Conservation (phyloP, 1,140 invertebrate species). For the Lasioglossum baleicum region DNA sequence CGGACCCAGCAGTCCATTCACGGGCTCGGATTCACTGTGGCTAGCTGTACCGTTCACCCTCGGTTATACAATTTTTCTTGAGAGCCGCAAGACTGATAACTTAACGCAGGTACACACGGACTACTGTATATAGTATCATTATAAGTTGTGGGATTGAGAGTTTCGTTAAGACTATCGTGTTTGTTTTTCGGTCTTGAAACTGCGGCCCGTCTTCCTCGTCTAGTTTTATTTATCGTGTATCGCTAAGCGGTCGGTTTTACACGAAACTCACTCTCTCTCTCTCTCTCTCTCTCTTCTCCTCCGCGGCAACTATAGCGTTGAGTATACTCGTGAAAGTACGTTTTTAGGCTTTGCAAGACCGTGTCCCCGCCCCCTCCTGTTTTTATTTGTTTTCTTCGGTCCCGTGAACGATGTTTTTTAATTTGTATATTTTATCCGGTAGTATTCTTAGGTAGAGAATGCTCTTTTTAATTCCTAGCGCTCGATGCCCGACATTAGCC, state of each 20-base stretch:
- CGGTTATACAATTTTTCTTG: slow-evolving; percentile 46
- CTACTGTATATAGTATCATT: slow-evolving; percentile 48
- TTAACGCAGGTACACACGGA: slow-evolving; percentile 39
- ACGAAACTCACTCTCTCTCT: neutral
- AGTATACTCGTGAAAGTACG: slow-evolving; percentile 7
- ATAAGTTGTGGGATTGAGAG: slow-evolving; percentile 22
- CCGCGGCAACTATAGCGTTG: neutral
- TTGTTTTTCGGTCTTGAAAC: neutral
- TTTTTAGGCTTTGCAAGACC: slow-evolving; percentile 13
- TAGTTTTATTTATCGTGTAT: neutral
- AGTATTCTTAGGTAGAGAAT: slow-evolving; percentile 5
- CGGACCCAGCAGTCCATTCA: too few species aligned
- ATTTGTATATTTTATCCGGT: neutral
- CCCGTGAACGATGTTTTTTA: neutral
- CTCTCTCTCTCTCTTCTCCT: neutral
- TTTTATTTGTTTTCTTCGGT: neutral
- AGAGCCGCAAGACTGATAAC: slow-evolving; percentile 65
- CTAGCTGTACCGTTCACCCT: neutral
- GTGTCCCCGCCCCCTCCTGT: neutral
- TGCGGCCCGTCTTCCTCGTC: too few species aligned
- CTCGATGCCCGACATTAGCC: slow-evolving; percentile 32
- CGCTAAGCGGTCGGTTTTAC: neutral
- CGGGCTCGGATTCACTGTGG: too few species aligned
- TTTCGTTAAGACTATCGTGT: slow-evolving; percentile 48
- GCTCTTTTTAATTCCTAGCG: slow-evolving; percentile 18